Percentiles rank a stretch among this genome's conserved stretches.
These are phyloP conservation scores for Anhinga anhinga DNA, from an alignment of 2,113 vertebrate genomes.

Conservation along the genomic window DNA sequence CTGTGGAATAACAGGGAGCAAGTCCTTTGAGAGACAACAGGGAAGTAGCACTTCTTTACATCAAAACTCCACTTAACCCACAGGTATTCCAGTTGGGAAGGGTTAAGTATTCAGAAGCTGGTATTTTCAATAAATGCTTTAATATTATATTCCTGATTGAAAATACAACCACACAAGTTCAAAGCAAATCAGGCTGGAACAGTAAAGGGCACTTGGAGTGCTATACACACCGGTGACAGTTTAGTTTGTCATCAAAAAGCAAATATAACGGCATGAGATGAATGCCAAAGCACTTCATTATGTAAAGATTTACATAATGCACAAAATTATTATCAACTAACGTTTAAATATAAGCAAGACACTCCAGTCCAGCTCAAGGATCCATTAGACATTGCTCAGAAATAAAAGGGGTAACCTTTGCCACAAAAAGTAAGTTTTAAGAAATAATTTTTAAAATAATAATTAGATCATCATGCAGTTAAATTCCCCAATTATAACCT, in stretches of 20 bases:
- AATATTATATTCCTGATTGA: not conserved
- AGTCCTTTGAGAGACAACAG: not conserved
- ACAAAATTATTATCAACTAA: conserved; percentile 12
- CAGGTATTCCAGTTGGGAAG: not conserved
- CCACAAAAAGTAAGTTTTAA: not conserved
- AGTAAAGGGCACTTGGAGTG: not conserved
- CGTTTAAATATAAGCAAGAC: not conserved
- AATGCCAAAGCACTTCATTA: conserved; percentile 31
- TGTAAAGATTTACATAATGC: not conserved
- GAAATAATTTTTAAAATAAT: not conserved
- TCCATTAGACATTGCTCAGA: not conserved
- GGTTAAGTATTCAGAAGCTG: not conserved
- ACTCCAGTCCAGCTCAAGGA: not conserved
- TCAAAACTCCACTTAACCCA: not conserved
- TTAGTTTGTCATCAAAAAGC: conserved; percentile 35
- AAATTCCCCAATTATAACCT: not conserved
- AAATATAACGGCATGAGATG: conserved; percentile 7
- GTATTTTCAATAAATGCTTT: not conserved
- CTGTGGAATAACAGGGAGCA: not conserved
- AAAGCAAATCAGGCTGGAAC: not conserved
- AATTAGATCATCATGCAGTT: not conserved
- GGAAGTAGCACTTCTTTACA: not conserved
- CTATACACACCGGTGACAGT: not conserved
- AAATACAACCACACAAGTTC: not conserved
- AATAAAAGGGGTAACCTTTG: not conserved